These are phyloP conservation scores for Papilio machaon DNA, from an alignment of 1,140 invertebrate species.

Conservation along the genomic window DNA sequence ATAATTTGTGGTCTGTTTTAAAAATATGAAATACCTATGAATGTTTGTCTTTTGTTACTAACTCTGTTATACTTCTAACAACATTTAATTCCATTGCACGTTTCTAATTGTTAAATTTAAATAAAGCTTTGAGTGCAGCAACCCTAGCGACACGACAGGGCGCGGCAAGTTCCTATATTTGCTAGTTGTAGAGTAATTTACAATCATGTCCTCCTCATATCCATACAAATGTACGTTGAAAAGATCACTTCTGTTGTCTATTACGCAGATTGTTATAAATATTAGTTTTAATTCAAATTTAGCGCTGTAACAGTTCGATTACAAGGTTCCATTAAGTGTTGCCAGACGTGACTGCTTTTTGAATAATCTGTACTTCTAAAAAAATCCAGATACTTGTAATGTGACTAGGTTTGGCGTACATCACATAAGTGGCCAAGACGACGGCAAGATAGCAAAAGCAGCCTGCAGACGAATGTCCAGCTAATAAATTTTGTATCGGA, in stretches of 20 bases:
- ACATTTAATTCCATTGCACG: background rate
- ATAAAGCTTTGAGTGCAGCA: background rate
- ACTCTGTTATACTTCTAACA: background rate
- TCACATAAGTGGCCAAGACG: background rate
- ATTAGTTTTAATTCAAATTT: background rate
- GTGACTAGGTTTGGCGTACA: background rate
- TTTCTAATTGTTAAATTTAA: background rate
- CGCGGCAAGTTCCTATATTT: background rate
- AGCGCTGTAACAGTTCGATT: background rate
- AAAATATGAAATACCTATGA: too few species aligned
- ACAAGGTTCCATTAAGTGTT: too few species aligned
- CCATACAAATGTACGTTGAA: conserved; percentile 24
- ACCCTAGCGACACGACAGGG: background rate
- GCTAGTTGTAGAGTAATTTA: conserved; percentile 36
- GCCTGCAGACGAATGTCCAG: background rate
- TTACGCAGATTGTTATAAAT: conserved; percentile 16
- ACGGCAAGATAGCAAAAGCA: background rate
- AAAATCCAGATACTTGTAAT: background rate
- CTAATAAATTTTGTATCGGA: conserved; percentile 15
- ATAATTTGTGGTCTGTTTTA: too few species aligned
- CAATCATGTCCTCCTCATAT: conserved; percentile 30
- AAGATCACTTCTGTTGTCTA: conserved; percentile 21
- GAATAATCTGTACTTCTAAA: background rate
- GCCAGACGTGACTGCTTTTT: background rate
- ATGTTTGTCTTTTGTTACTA: background rate